phyloP scores from a whole-genome alignment of 2,113 vertebrate species.

The Triplophysa siluroides region DNA sequence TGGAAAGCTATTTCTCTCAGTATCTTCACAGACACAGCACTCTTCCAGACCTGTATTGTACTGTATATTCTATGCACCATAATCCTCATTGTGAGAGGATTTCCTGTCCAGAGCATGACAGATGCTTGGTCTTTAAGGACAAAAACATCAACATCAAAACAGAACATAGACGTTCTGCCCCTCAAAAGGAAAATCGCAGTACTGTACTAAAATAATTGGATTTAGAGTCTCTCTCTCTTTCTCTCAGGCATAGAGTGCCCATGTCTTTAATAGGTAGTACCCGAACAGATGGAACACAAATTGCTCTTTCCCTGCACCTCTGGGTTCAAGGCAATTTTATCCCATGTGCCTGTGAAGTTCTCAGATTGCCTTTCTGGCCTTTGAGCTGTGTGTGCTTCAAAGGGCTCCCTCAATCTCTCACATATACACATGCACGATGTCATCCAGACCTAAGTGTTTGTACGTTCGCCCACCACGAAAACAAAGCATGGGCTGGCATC shows the following conservation, averaged over 20 bases:
- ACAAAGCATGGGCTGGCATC: neutral
- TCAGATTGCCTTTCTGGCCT: conserved; percentile 77
- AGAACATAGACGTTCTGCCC: conserved; percentile 7
- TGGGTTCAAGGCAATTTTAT: conserved; percentile 79
- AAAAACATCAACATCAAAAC: conserved; percentile 17
- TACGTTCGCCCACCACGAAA: neutral
- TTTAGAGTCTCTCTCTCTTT: conserved; percentile 44
- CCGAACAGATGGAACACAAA: conserved; percentile 81
- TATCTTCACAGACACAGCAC: neutral
- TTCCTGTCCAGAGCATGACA: conserved; percentile 44
- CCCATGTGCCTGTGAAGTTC: conserved; percentile 75
- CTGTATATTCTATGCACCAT: neutral
- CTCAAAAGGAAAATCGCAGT: conserved; percentile 21
- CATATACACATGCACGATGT: conserved; percentile 42
- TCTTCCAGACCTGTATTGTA: conserved; percentile 28
- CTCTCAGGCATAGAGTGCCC: conserved; percentile 57
- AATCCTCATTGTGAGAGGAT: conserved; percentile 38
- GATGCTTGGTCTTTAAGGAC: conserved; percentile 11
- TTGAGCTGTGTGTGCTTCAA: conserved; percentile 78
- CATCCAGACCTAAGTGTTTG: conserved; percentile 33
- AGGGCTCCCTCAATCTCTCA: conserved; percentile 66
- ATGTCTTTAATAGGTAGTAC: conserved; percentile 75
- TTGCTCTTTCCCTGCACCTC: conserved; percentile 78
- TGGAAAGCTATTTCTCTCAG: neutral
- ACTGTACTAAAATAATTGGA: conserved; percentile 35